phyloP scores from a whole-genome alignment of 2,888 invertebrate species.

The Thecophora atra region DNA sequence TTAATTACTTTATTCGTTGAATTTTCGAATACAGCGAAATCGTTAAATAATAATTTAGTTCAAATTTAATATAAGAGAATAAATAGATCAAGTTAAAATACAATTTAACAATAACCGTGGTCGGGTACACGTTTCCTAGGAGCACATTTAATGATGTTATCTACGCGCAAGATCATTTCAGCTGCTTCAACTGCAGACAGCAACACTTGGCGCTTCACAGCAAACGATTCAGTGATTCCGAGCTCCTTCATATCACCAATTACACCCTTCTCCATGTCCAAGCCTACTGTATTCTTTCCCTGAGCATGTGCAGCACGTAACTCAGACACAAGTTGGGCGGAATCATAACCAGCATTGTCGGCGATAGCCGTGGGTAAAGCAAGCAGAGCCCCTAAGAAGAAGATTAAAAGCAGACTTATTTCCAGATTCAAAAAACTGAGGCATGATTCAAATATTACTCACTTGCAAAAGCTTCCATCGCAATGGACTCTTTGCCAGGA shows the following conservation, averaged over 20 bases:
- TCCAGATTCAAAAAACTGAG: background rate
- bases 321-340: slow-evolving; percentile 91
- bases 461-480: slow-evolving; percentile 93
- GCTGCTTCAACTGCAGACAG: slow-evolving; percentile 96
- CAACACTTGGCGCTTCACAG: slow-evolving; percentile 95
- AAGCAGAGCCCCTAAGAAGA: slow-evolving; percentile 74
- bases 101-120: slow-evolving; percentile 70
- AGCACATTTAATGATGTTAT: slow-evolving; percentile 93
- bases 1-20: background rate
- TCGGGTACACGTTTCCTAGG: slow-evolving; percentile 89
- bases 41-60: background rate
- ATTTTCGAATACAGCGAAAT: background rate
- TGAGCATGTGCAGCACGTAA: slow-evolving; percentile 90
- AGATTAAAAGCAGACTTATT: background rate
- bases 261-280: slow-evolving; percentile 89
- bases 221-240: slow-evolving; percentile 96
- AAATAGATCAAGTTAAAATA: background rate
- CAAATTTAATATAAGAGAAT: background rate
- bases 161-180: slow-evolving; percentile 98
- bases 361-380: slow-evolving; percentile 95
- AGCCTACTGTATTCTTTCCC: slow-evolving; percentile 73
- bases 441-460: slow-evolving; percentile 42
- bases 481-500: slow-evolving; percentile 96
- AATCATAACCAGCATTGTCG: slow-evolving; percentile 99
- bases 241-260: slow-evolving; percentile 89